A percentile compares a stretch with the other conserved stretches of the same genome.
Conservation (phyloP, 2,113 vertebrate species). For the Dryoscopus gambensis region DNA sequence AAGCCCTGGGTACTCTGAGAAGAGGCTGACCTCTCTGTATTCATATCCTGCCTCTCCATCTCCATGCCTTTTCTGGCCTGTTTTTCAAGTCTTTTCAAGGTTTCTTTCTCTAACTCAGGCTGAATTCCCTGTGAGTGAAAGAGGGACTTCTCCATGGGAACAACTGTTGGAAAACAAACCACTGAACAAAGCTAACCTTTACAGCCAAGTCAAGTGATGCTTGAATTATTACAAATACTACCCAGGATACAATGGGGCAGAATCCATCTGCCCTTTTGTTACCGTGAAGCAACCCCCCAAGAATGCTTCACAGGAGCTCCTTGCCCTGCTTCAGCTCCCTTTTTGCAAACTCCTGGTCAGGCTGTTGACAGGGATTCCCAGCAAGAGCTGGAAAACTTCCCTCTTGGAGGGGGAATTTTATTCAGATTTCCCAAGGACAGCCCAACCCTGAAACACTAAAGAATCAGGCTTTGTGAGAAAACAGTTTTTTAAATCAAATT, state of each 20-base stretch:
- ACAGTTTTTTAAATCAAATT: not conserved
- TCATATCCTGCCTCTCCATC: not conserved
- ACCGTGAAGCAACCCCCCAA: not conserved
- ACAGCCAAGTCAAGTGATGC: slow-evolving; percentile 52
- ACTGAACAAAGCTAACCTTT: slow-evolving; percentile 62
- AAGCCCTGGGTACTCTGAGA: not conserved
- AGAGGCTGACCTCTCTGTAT: slow-evolving; percentile 10
- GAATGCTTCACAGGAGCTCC: not conserved
- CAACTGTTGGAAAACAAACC: slow-evolving; percentile 60
- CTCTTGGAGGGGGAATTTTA: not conserved
- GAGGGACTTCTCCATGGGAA: slow-evolving; percentile 71
- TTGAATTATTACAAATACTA: slow-evolving; percentile 50
- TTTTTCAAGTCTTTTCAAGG: slow-evolving; percentile 8
- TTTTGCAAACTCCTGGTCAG: not conserved
- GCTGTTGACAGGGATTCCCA: not conserved
- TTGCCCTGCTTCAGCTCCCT: not conserved
- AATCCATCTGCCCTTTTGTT: slow-evolving; percentile 24
- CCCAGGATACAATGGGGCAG: slow-evolving; percentile 36
- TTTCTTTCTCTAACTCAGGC: not conserved
- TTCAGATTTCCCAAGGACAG: not conserved
- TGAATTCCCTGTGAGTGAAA: slow-evolving; percentile 50
- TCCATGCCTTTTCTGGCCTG: not conserved
- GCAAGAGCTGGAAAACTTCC: not conserved
- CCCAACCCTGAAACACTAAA: not conserved
- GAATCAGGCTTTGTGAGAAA: not conserved